phyloP scores from a whole-genome alignment of 2,888 invertebrate species.

The Dendrolimus houi region DNA sequence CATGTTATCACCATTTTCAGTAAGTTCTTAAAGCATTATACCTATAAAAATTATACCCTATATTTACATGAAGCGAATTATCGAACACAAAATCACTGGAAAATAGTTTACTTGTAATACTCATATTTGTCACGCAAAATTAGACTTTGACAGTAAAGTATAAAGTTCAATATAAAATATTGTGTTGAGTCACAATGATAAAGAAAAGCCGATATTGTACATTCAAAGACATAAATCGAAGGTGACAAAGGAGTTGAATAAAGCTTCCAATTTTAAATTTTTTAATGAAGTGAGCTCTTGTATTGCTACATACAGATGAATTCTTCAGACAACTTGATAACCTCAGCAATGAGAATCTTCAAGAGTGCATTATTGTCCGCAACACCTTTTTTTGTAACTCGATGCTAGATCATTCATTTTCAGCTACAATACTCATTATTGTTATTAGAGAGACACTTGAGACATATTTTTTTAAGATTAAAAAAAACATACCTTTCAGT shows the following conservation, averaged over 20 bases:
- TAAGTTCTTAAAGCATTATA: background rate
- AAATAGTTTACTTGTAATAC: background rate
- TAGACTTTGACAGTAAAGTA: background rate
- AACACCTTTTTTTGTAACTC: no score
- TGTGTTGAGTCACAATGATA: background rate
- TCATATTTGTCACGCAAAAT: background rate
- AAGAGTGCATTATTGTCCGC: no score
- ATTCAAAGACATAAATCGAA: constrained; percentile 64
- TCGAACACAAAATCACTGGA: background rate
- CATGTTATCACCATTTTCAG: background rate
- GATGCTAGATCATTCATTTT: no score
- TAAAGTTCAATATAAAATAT: no score
- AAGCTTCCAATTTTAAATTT: constrained; percentile 60
- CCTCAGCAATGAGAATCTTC: no score
- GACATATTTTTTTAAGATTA: no score
- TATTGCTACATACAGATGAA: constrained; percentile 26
- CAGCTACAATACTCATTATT: no score
- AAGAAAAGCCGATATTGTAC: constrained; percentile 11
- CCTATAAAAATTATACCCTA: background rate
- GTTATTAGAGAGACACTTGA: no score
- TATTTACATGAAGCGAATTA: constrained; percentile 1
- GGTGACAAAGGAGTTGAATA: constrained; percentile 57
- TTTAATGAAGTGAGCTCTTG: constrained; percentile 63
- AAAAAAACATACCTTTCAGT: no score
- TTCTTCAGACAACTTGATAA: constrained; percentile 5